phyloP scores from a whole-genome alignment of 2,113 vertebrate genomes.

The Hypanus sabinus region DNA sequence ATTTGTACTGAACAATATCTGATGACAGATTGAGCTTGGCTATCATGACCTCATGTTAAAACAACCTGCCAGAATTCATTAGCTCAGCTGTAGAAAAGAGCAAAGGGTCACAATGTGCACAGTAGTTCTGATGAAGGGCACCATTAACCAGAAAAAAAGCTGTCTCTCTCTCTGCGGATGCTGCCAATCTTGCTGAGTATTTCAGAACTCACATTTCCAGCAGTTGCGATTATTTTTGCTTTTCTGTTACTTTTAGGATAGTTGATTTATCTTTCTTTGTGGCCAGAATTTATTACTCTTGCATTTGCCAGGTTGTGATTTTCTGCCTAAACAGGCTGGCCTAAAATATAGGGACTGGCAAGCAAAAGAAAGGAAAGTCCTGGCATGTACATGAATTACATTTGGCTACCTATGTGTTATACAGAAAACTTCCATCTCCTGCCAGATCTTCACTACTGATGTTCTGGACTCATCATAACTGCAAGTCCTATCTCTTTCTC shows the following conservation, averaged over 20 bases:
- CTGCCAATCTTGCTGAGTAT: too few species aligned
- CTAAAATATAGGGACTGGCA: neutral
- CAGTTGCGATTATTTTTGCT: too few species aligned
- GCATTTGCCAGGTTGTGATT: neutral
- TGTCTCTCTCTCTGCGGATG: too few species aligned
- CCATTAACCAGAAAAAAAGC: too few species aligned
- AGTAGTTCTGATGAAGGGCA: neutral
- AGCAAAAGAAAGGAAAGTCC: neutral
- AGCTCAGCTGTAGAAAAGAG: neutral
- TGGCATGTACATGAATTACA: neutral
- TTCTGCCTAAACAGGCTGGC: neutral
- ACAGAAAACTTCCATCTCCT: too few species aligned
- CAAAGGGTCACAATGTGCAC: neutral
- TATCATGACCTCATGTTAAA: neutral
- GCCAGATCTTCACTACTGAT: too few species aligned
- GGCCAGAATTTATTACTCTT: neutral
- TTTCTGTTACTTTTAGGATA: too few species aligned
- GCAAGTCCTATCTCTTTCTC: too few species aligned
- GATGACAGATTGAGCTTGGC: neutral
- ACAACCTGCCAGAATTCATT: slow-evolving; percentile 14
- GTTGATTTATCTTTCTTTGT: neutral
- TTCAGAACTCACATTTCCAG: too few species aligned
- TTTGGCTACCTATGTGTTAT: neutral
- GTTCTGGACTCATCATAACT: too few species aligned
- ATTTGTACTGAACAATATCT: too few species aligned